Percentiles rank a stretch among this genome's conserved stretches.
phyloP scores from a whole-genome alignment of 2,797 vertebrate species.

The Enteromius argenteus region DNA sequence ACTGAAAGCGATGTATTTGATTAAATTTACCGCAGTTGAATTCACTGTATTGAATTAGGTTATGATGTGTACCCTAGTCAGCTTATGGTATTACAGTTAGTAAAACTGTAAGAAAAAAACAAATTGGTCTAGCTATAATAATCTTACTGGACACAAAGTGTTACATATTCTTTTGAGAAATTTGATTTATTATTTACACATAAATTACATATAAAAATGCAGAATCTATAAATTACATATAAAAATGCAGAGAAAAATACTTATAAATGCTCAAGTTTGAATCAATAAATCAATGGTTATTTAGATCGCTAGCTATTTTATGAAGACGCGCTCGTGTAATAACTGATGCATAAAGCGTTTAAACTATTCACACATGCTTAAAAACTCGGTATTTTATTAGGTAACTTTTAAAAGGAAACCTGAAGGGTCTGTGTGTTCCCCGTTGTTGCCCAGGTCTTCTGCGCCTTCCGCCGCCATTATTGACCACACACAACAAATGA shows the following conservation, averaged over 20 bases:
- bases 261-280: neutral
- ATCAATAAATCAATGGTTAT: neutral
- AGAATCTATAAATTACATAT: no score
- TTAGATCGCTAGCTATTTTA: constrained; percentile 3
- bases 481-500: constrained; percentile 53
- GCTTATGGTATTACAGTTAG: neutral
- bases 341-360: neutral
- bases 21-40: neutral
- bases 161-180: neutral
- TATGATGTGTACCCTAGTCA: neutral
- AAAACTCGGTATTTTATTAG: neutral
- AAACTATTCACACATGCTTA: neutral
- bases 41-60: neutral
- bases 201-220: no score
- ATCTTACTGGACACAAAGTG: neutral
- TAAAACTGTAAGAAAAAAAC: neutral
- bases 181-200: neutral
- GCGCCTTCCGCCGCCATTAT: constrained; percentile 80
- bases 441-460: constrained; percentile 74
- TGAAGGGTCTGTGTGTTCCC: constrained; percentile 69
- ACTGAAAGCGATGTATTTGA: constrained; percentile 1
- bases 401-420: constrained; percentile 64
- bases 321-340: neutral
- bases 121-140: neutral
- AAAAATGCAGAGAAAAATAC: no score